Evolutionary conservation across 2,888 invertebrate genomes (phyloP).

Genomic region (Xestia ashworthii): DNA sequence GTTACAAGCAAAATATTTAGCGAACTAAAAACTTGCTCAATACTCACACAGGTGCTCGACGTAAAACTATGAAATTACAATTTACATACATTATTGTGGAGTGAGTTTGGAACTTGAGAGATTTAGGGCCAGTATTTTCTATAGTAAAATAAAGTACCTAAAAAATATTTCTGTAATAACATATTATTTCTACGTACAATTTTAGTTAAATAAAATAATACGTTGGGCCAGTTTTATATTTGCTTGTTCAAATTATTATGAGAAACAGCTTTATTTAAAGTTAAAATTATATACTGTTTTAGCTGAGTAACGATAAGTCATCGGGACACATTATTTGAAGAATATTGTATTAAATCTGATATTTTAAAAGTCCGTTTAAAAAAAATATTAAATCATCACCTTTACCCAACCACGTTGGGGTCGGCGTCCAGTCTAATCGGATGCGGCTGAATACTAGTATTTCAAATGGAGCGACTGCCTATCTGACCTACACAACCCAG

Average conservation of each 20-base stretch:
- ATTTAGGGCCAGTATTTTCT: background rate
- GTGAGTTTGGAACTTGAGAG: slow-evolving; percentile 38
- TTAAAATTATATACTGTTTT: background rate
- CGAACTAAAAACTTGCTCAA: slow-evolving; percentile 48
- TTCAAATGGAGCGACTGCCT: background rate
- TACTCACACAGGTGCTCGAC: slow-evolving; percentile 49
- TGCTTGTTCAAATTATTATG: background rate
- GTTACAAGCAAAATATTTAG: slow-evolving; percentile 56
- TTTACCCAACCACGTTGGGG: background rate
- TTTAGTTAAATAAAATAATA: background rate
- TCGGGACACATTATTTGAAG: background rate
- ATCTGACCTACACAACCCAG: background rate
- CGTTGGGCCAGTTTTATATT: background rate
- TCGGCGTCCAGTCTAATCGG: background rate
- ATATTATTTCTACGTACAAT: background rate
- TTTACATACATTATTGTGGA: slow-evolving; percentile 35
- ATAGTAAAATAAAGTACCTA: background rate
- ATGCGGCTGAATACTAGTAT: background rate
- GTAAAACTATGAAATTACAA: slow-evolving; percentile 41
- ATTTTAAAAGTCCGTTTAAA: background rate
- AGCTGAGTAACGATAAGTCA: background rate
- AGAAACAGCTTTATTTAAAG: background rate
- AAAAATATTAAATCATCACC: too few relatives aligned
- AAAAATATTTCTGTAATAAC: background rate
- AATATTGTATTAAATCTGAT: background rate